Conservation (phyloP, 2,797 vertebrate species). For the Todus mexicanus region DNA sequence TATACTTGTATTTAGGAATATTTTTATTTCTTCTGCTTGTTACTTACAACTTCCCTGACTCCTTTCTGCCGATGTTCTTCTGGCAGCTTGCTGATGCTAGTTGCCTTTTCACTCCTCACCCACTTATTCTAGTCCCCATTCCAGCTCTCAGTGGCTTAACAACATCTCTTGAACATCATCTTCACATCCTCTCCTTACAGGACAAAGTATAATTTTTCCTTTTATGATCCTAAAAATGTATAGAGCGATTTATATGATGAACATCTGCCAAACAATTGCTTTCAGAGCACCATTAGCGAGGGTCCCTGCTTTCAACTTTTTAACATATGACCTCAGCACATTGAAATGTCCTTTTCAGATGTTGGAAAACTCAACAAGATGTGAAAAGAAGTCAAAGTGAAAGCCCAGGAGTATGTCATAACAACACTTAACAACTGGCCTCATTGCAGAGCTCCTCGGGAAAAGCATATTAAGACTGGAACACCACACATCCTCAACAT, state of each 20-base stretch:
- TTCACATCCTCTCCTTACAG: background rate
- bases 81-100: background rate
- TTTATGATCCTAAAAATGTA: background rate
- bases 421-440: background rate
- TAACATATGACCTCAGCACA: conserved; percentile 4
- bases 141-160: background rate
- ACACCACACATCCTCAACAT: background rate
- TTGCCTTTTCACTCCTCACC: background rate
- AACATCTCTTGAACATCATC: background rate
- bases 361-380: background rate
- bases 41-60: background rate
- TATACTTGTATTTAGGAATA: background rate
- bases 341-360: conserved; percentile 34
- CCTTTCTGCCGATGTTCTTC: background rate
- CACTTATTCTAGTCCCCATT: background rate
- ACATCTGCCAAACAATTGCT: conserved; percentile 13
- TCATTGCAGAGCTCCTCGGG: background rate
- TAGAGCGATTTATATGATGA: background rate
- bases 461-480: background rate
- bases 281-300: background rate
- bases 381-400: conserved; percentile 24
- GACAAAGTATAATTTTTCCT: background rate
- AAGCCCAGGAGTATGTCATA: background rate
- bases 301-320: conserved; percentile 27
- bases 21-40: background rate